phyloP scores from a whole-genome alignment of 2,797 vertebrate genomes.

The Balearica regulorum region DNA sequence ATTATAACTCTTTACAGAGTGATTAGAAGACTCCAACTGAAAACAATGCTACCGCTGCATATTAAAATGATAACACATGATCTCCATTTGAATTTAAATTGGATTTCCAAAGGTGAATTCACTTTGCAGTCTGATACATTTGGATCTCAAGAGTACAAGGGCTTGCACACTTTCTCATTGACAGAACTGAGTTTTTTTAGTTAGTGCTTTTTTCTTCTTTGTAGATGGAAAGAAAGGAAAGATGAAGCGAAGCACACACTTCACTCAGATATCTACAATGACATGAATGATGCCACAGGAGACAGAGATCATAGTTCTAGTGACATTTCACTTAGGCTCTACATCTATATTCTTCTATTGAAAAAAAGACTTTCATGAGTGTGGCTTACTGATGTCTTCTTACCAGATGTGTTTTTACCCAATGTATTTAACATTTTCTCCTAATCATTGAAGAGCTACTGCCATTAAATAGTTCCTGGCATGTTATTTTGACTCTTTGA shows the following conservation, averaged over 20 bases:
- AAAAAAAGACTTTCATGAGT: not conserved
- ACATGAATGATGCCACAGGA: not conserved
- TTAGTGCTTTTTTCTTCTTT: not conserved
- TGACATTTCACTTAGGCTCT: not conserved
- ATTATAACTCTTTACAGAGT: not conserved
- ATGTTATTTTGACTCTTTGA: not conserved
- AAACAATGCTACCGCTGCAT: not conserved
- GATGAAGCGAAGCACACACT: not conserved
- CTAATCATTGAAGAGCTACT: not conserved
- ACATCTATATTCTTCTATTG: not conserved
- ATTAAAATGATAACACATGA: not conserved
- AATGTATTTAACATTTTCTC: conserved; percentile 4
- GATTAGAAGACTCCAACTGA: not conserved
- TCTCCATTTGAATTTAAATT: conserved; percentile 21
- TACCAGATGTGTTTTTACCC: not conserved
- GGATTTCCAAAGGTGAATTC: not conserved
- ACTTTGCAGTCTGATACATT: not conserved
- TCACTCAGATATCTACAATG: not conserved
- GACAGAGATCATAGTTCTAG: not conserved
- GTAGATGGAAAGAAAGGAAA: not conserved
- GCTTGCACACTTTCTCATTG: not conserved
- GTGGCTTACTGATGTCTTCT: not conserved
- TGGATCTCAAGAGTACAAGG: not conserved
- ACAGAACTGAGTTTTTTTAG: not conserved
- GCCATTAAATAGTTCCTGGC: not conserved